Base-by-base conservation (phyloP, 2,888 invertebrate species). In the Dendrolimus pini region DNA sequence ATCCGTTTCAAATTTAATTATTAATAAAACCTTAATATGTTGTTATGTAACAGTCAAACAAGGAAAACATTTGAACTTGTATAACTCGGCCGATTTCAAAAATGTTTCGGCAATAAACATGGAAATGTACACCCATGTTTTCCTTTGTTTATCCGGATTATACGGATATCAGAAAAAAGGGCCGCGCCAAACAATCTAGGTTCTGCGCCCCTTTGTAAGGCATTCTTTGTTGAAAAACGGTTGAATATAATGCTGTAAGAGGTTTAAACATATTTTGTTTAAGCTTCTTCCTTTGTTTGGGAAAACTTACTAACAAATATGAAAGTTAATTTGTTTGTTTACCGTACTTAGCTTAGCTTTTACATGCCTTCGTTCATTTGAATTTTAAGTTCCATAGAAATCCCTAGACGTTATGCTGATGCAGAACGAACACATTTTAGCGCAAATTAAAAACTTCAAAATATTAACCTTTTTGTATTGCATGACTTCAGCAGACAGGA, bases 131-230 rank as follows among this genome's bases (percentile, higher is more conserved):
- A 56, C 42, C 53, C 55, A 61, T 64, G 67, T 68, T 67, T 62
- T 65, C 47, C 47, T 47, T 63, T 62, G 58, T 65, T 65, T 65
- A 62, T 63, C 62, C 54, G 62, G 60, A 64, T 72, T 65, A 70
- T 63, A 55, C 60, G 61, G 62, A 59, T 65, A 67, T 57, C 62
- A 59, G 59, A 56, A 61, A 60, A 65, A 66, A 61, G 67, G 47
- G 47, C 12, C 2, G 9, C 47, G 9, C 9, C 6, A 12, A 47
- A 47, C 47, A 8, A 10, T 47, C 47, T 47, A 47, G 47, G 47
- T 47, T 12, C 47, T 47, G 47, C 9, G 47, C 9, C 47, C 6
- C 47, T 47, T 47, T 47, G 47, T 47, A 47, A 3, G 47, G 12
- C 47, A 12, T 9, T 12, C 47, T 47, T 47, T 47, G 47, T 47